Percentiles rank a stretch among this genome's conserved stretches.
Conservation (phyloP, 2,888 invertebrate species). For the Dromius quadrimaculatus region DNA sequence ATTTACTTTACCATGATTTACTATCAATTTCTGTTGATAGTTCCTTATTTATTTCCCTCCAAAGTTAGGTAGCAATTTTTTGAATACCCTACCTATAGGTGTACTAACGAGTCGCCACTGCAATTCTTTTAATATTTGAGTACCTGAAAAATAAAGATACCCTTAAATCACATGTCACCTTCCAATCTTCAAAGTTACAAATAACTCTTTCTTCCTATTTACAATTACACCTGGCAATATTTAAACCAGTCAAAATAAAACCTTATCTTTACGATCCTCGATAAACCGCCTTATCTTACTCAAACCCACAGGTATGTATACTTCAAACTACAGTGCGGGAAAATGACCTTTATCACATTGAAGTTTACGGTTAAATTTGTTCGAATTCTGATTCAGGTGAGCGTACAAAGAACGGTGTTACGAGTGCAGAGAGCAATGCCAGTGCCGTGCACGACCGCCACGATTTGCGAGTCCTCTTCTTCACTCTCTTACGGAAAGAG, state of each 20-base stretch:
- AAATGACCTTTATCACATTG: conserved; percentile 5
- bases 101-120: too few species aligned
- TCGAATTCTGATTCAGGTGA: background rate
- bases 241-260: conserved; percentile 34
- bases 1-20: too few species aligned
- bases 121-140: too few species aligned
- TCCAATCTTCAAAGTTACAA: conserved; percentile 4
- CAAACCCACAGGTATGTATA: conserved; percentile 32
- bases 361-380: background rate
- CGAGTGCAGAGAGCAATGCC: conserved; percentile 23
- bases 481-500: conserved; percentile 1
- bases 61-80: too few species aligned
- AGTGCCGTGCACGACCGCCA: conserved; percentile 21
- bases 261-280: conserved; percentile 39
- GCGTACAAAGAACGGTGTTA: conserved; percentile 9
- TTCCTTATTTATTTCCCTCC: too few species aligned
- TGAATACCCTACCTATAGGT: too few species aligned
- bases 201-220: conserved; percentile 33
- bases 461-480: conserved; percentile 9
- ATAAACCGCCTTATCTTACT: conserved; percentile 33
- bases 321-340: background rate
- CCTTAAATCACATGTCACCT: conserved; percentile 11
- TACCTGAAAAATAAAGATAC: background rate
- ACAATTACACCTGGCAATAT: conserved; percentile 36
- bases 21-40: too few species aligned